Conservation (phyloP, 2,113 vertebrate species). For the Chunga burmeisteri region DNA sequence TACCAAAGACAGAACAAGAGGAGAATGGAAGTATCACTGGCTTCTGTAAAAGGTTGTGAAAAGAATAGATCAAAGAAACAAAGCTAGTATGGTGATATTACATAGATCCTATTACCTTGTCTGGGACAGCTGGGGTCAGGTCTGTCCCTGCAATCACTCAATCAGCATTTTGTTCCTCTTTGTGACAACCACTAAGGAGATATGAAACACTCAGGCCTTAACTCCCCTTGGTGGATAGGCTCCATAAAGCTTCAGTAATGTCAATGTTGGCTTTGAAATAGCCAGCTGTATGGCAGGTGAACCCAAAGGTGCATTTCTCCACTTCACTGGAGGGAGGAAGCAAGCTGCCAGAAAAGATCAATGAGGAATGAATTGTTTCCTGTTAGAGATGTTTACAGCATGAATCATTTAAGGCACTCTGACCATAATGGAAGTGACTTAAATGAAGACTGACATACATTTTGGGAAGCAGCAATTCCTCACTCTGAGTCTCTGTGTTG, state of each 20-base stretch:
- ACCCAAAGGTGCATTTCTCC: background rate
- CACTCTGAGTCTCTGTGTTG: background rate
- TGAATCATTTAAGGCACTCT: slow-evolving; percentile 3
- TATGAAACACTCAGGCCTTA: background rate
- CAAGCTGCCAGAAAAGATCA: slow-evolving; percentile 31
- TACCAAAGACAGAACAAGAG: background rate
- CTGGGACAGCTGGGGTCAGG: background rate
- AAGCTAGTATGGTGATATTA: background rate
- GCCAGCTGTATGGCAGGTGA: background rate
- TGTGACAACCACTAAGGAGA: background rate
- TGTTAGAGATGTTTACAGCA: background rate
- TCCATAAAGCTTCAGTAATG: background rate
- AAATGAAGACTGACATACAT: background rate
- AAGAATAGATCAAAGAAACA: background rate
- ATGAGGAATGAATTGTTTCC: slow-evolving; percentile 50
- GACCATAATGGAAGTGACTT: background rate
- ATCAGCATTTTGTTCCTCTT: background rate
- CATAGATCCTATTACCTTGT: background rate
- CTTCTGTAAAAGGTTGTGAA: background rate
- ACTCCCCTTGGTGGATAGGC: background rate
- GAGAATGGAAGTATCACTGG: background rate
- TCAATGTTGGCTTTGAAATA: background rate
- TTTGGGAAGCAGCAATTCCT: background rate
- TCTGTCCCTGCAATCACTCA: background rate
- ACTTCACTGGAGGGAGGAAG: background rate